phyloP scores from a whole-genome alignment of 1,140 invertebrate genomes.

The Drosophila mauritiana region DNA sequence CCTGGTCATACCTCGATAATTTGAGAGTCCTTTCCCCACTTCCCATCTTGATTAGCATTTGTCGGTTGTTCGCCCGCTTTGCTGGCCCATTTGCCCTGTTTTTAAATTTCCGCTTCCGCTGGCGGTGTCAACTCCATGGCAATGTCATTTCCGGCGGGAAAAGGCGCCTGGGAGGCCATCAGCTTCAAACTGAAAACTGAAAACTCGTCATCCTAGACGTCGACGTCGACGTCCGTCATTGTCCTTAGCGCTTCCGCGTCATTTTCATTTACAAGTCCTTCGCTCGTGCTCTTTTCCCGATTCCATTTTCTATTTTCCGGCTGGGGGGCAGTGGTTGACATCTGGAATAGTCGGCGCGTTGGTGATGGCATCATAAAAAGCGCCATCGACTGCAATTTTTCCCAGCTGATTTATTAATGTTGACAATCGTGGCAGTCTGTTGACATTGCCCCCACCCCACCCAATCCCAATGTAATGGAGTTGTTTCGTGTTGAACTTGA shows the following conservation, averaged over 20 bases:
- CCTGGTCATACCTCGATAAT: not conserved
- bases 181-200: slow-evolving; percentile 9
- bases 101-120: slow-evolving; percentile 56
- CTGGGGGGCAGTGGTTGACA: slow-evolving; percentile 26
- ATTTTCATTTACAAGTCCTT: slow-evolving; percentile 50
- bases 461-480: slow-evolving; percentile 10
- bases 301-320: slow-evolving; percentile 40
- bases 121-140: slow-evolving; percentile 44
- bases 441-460: not conserved
- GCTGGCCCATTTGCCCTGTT: slow-evolving; percentile 36
- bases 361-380: slow-evolving; percentile 55
- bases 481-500: slow-evolving; percentile 2
- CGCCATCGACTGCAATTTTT: slow-evolving; percentile 48
- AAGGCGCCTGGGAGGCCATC: slow-evolving; percentile 16
- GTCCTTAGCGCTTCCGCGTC: slow-evolving; percentile 52
- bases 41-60: slow-evolving; percentile 49
- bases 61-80: slow-evolving; percentile 35
- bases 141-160: slow-evolving; percentile 39
- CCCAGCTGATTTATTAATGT: slow-evolving; percentile 58
- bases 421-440: slow-evolving; percentile 22
- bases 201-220: slow-evolving; percentile 49
- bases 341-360: slow-evolving; percentile 31
- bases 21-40: slow-evolving; percentile 5
- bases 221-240: slow-evolving; percentile 53
- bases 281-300: slow-evolving; percentile 15